phyloP scores from a whole-genome alignment of 1,140 invertebrate genomes.

The Bombus soroeensis region DNA sequence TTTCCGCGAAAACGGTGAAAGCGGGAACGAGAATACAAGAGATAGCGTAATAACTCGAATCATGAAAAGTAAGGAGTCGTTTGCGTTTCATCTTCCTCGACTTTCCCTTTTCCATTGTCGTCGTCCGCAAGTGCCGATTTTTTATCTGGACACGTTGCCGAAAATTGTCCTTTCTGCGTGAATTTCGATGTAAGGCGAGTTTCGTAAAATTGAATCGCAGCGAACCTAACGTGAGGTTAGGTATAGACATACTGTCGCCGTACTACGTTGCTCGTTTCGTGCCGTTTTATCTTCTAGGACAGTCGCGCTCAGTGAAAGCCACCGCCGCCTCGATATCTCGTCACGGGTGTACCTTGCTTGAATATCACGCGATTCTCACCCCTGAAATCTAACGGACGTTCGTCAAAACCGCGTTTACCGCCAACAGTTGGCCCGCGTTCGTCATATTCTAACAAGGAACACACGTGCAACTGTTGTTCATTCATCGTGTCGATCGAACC shows the following conservation, averaged over 20 bases:
- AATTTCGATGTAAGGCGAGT: not conserved
- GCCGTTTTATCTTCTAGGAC: not conserved
- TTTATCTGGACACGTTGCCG: not conserved
- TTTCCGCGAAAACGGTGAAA: constrained; percentile 36
- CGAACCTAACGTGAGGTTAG: not conserved
- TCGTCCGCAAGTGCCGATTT: not conserved
- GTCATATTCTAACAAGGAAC: too few relatives aligned
- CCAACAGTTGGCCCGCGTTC: not conserved
- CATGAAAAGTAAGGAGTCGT: not conserved
- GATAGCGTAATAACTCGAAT: not conserved
- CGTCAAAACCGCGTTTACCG: not conserved
- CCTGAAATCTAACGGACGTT: not conserved
- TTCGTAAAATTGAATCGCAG: not conserved
- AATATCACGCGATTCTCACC: not conserved
- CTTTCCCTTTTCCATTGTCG: not conserved
- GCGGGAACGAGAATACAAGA: not conserved
- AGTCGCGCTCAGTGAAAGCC: not conserved
- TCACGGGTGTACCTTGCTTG: not conserved
- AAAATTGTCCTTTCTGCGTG: too few relatives aligned
- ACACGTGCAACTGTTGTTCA: too few relatives aligned
- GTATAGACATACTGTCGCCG: fast-evolving
- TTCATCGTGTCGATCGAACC: too few relatives aligned
- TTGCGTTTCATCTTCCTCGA: not conserved
- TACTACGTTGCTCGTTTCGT: not conserved
- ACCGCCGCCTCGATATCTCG: not conserved